Evolutionary conservation across 2,888 invertebrate species (phyloP), one percentile per base, ranked within the genome.

Genomic region (Schizotus pectinicornis): DNA sequence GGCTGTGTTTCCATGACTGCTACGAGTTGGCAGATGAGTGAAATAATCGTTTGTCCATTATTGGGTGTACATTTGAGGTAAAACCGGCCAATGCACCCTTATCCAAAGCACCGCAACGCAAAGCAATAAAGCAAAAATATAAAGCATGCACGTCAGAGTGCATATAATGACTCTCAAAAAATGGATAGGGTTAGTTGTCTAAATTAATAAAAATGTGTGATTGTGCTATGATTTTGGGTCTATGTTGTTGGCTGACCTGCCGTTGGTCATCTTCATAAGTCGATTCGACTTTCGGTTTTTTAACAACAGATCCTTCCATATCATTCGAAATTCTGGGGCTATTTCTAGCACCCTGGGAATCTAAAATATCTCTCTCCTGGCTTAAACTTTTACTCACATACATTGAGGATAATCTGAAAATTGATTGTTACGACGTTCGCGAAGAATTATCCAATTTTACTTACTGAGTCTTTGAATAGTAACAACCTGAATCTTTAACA

Each of bases 401-500:
- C 50, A 77, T 74, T 6, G 76, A 70, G n/a, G 77, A 74, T 56
- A 78, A 72, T 61, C 79, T 79, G 63, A 43, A 70, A 64, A 61
- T 63, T 41, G 35, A 35, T 45, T 9, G 5, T 48, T 7, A 42
- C 34, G 36, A 32, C 14, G 34, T 7, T 35, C 3, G 35, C 52
- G 33, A 47, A 37, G 7, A n/a, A 31, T 14, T 38, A 22, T 37
- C 13, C 6, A 32, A 7, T 37, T 49, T 7, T 14, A 75, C 77
- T 75, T 74, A 79, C 79, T 79, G 79, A 33, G 79, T 78, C 72
- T 79, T 79, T 9, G 79, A 78, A 62, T 79, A 79, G 63, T 79
- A 77, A 62, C 78, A 79, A 6, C 95, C 96, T 2, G 95, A 94
- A 71, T 96, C 91, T 67, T 95, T 86, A 32, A 98, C 97, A 32